These are phyloP conservation scores for Peromyscus melanophrys DNA, from an alignment of 2,797 vertebrate genomes.

Conservation along the genomic window DNA sequence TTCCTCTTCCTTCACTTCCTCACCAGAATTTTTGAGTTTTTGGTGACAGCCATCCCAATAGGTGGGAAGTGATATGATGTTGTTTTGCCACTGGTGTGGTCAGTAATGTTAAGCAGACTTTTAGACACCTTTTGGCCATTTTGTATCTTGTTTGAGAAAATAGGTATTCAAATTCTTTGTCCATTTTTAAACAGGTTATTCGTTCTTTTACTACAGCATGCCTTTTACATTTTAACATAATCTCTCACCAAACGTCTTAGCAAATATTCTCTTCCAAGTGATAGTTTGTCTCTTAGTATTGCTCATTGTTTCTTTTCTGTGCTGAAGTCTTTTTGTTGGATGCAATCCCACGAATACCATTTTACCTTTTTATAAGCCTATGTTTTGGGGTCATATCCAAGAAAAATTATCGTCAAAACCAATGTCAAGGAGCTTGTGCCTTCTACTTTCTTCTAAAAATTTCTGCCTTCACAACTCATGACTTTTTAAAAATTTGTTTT, in stretches of 20 bases:
- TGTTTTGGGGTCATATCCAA: not conserved
- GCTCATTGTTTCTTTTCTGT: not conserved
- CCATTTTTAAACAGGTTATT: not conserved
- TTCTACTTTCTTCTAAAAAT: not conserved
- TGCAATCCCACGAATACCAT: too few species aligned
- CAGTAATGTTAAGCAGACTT: not conserved
- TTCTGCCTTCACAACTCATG: not conserved
- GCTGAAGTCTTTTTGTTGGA: not conserved
- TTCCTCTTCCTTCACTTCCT: not conserved
- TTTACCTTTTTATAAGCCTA: not conserved
- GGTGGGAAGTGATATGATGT: not conserved
- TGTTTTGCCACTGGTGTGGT: not conserved
- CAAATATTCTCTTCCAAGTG: not conserved
- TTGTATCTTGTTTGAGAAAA: not conserved
- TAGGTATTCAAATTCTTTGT: not conserved
- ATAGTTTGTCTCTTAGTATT: not conserved
- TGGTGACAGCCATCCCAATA: not conserved
- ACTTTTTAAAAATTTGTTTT: not conserved
- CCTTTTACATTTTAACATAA: not conserved
- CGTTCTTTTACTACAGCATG: not conserved
- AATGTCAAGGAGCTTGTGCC: not conserved
- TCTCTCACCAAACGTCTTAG: not conserved
- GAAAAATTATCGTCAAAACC: not conserved
- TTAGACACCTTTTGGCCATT: not conserved
- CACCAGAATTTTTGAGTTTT: not conserved